phyloP scores from a whole-genome alignment of 2,113 vertebrate genomes.

The Bubo bubo region DNA sequence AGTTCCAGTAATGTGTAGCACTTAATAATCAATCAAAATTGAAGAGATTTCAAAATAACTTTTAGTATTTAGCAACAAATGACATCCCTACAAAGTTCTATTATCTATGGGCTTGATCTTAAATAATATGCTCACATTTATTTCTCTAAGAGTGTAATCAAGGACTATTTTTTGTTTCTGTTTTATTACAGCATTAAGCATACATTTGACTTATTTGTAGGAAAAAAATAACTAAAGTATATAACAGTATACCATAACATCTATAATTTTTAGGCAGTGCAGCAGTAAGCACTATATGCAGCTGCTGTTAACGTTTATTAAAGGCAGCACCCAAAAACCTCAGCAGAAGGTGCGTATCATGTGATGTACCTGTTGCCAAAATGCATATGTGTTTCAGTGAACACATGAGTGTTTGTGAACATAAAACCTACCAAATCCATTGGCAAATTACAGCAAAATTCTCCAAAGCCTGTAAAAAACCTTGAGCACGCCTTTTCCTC shows the following conservation, averaged over 20 bases:
- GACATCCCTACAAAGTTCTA: neutral
- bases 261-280: neutral
- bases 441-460: slow-evolving; percentile 15
- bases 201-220: neutral
- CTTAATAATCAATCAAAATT: neutral
- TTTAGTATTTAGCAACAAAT: neutral
- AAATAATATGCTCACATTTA: neutral
- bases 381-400: neutral
- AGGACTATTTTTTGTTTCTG: neutral
- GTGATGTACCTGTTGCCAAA: neutral
- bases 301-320: neutral
- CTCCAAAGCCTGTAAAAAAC: neutral
- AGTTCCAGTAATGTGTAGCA: neutral
- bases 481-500: neutral
- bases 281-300: neutral
- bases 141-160: neutral
- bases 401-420: neutral
- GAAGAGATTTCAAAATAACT: neutral
- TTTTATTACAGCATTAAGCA: neutral
- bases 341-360: accelerated
- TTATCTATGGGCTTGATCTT: neutral
- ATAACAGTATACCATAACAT: neutral
- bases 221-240: neutral
- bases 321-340: neutral
- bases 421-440: neutral